Conservation (phyloP, 2,113 vertebrate species). For the Bettongia penicillata region DNA sequence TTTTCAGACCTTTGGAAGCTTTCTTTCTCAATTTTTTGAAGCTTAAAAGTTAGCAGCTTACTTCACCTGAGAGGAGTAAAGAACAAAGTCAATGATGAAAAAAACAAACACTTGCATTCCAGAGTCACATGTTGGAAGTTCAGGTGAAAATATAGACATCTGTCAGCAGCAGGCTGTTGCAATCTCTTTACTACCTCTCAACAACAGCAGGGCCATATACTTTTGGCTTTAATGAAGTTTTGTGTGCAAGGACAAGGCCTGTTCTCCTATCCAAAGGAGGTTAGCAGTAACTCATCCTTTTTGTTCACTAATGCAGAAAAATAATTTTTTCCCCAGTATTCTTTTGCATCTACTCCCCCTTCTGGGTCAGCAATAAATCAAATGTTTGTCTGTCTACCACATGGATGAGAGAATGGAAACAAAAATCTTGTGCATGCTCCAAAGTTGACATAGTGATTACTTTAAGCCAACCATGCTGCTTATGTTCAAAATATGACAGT, state of each 20-base stretch:
- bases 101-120: neutral
- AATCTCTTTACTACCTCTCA: neutral
- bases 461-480: neutral
- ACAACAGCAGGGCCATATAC: neutral
- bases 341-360: neutral
- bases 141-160: neutral
- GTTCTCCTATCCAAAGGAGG: neutral
- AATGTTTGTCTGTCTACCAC: neutral
- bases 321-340: neutral
- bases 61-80: neutral
- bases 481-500: neutral
- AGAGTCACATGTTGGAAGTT: neutral
- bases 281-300: neutral
- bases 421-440: neutral
- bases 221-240: neutral
- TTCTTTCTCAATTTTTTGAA: neutral
- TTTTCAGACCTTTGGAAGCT: neutral
- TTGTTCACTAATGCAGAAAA: neutral
- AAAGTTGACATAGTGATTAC: neutral
- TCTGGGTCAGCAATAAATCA: neutral
- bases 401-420: neutral
- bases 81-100: neutral
- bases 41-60: neutral
- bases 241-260: neutral
- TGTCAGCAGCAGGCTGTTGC: neutral